Evolutionary conservation across 2,797 vertebrate species (phyloP).

Genomic region (Lacerta bilineata): DNA sequence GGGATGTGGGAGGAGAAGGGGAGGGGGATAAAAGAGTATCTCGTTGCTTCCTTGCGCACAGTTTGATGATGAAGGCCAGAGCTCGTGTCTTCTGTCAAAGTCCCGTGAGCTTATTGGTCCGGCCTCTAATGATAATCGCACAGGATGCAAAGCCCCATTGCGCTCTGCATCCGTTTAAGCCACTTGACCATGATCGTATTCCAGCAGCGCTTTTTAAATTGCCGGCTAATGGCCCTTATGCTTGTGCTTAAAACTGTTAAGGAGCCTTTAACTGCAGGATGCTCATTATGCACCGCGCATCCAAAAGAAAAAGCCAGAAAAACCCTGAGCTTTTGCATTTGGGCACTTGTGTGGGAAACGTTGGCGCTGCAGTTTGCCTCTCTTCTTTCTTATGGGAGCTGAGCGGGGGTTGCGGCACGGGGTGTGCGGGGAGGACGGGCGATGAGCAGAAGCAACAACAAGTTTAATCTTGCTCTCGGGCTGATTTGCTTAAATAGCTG

Average conservation of each 20-base stretch:
- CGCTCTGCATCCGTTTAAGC: constrained; percentile 26
- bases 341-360: neutral
- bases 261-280: constrained; percentile 33
- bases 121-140: constrained; percentile 27
- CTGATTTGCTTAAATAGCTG: constrained; percentile 63
- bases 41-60: neutral
- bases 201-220: neutral
- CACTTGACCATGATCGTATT: constrained; percentile 38
- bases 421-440: neutral
- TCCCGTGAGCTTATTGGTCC: constrained; percentile 42
- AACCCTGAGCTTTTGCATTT: constrained; percentile 30
- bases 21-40: too few relatives aligned
- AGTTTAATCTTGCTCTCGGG: constrained; percentile 59
- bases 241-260: neutral
- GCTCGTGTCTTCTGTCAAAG: constrained; percentile 30
- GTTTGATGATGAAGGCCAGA: neutral
- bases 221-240: constrained; percentile 37
- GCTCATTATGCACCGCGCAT: neutral
- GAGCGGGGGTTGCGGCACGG: too few relatives aligned
- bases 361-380: neutral
- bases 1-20: neutral
- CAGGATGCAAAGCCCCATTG: neutral
- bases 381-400: neutral
- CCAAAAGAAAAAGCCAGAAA: neutral
- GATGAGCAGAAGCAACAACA: constrained; percentile 40